These are phyloP conservation scores for Meandrina meandrites DNA, from an alignment of 92 coral and sea anemone genomes.

Conservation along the genomic window DNA sequence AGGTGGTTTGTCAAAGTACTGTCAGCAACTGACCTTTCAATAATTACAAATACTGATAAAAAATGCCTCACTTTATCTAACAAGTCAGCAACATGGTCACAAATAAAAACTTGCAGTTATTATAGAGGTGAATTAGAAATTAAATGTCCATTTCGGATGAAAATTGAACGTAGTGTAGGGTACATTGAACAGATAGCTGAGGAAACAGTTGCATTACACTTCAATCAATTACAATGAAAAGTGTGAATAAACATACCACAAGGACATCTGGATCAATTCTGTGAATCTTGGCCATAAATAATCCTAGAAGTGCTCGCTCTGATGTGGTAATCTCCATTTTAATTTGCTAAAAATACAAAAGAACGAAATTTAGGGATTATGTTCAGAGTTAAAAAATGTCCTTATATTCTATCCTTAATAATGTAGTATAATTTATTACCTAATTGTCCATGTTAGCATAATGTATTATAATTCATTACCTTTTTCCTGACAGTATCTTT, in stretches of 20 bases:
- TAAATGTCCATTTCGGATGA: no score
- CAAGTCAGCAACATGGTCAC: neutral
- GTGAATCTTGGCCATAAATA: conserved; percentile 93
- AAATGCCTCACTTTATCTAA: no score
- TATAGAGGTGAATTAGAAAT: neutral
- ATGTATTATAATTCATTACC: conserved; percentile 43
- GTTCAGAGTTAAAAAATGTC: neutral
- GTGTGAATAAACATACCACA: conserved; percentile 69
- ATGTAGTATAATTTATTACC: neutral
- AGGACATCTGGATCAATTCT: conserved; percentile 94
- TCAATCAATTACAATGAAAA: no score
- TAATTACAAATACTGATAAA: neutral
- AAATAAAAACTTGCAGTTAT: neutral
- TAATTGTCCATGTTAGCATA: neutral
- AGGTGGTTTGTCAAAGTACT: neutral
- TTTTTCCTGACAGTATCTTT: conserved; percentile 79
- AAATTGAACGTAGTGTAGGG: neutral
- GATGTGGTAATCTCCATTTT: conserved; percentile 90
- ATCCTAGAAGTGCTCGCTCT: conserved; percentile 89
- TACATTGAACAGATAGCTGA: neutral
- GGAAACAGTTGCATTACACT: no score
- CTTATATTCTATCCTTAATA: neutral
- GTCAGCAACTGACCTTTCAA: no score
- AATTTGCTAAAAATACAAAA: conserved; percentile 62
- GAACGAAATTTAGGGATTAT: neutral